Percentiles rank a stretch among this genome's conserved stretches.
Conservation (phyloP, 1,140 invertebrate genomes). For the Homarus americanus region DNA sequence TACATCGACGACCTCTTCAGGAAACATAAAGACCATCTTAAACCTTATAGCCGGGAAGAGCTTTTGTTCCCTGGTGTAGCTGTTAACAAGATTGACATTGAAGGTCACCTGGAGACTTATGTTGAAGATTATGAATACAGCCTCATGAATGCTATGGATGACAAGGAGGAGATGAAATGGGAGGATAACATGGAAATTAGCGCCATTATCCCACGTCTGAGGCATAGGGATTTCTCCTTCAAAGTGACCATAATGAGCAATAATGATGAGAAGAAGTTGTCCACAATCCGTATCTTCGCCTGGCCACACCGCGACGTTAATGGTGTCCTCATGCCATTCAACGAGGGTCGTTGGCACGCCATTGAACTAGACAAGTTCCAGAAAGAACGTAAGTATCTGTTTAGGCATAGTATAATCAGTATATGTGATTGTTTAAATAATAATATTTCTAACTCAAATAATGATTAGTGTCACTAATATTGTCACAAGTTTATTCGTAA, state of each 20-base stretch:
- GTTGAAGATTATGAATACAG: constrained; percentile 7
- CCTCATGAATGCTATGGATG: neutral
- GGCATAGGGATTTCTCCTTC: constrained; percentile 42
- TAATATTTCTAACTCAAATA: too few species aligned
- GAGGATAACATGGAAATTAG: constrained; percentile 7
- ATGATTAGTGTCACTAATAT: too few species aligned
- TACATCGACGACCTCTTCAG: constrained; percentile 17
- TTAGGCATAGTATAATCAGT: too few species aligned
- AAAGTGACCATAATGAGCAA: constrained; percentile 11
- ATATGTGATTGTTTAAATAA: too few species aligned
- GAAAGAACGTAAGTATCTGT: neutral
- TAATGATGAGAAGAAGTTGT: neutral
- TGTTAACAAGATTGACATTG: neutral
- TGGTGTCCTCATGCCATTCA: constrained; percentile 22
- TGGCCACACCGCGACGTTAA: constrained; percentile 43
- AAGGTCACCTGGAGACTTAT: neutral
- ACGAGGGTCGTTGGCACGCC: constrained; percentile 15
- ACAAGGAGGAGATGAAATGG: neutral
- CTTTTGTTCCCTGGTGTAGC: neutral
- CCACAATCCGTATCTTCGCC: constrained; percentile 48
- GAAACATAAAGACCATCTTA: constrained; percentile 5
- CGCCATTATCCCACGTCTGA: constrained; percentile 30
- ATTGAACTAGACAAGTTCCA: neutral
- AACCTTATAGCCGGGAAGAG: constrained; percentile 1
- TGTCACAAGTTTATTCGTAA: too few species aligned